Evolutionary conservation across 2,888 invertebrate species (phyloP).

Genomic region (Tyria jacobaeae): DNA sequence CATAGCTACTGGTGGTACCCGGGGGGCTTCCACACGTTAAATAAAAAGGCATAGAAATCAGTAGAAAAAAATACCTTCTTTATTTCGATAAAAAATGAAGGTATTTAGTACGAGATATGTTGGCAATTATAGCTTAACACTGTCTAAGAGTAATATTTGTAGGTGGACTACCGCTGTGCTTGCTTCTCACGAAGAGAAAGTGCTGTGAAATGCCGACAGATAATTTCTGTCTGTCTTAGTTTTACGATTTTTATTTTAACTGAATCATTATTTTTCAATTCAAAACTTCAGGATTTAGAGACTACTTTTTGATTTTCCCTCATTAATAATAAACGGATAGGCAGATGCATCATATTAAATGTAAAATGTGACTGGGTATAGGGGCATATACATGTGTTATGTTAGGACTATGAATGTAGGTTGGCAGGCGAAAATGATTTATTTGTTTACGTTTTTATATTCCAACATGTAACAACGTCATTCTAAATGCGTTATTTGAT

Average conservation of each 20-base stretch:
- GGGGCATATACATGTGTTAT: background rate
- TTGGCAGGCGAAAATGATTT: background rate
- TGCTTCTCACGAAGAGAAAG: slow-evolving; percentile 47
- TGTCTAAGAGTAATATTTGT: background rate
- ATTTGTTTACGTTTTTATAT: background rate
- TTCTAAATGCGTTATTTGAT: background rate
- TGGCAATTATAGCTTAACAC: background rate
- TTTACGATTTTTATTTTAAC: slow-evolving; percentile 24
- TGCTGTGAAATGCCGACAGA: slow-evolving; percentile 50
- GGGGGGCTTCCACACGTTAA: too few species aligned
- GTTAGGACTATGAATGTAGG: too few species aligned
- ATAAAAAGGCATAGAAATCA: background rate
- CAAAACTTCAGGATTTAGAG: too few species aligned
- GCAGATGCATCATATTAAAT: background rate
- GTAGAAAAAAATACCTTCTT: background rate
- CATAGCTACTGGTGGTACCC: too few species aligned
- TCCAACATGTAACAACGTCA: background rate
- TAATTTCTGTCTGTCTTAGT: slow-evolving; percentile 28
- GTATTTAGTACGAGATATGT: background rate
- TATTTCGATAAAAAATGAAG: background rate
- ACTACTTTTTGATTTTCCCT: too few species aligned
- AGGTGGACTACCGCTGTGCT: slow-evolving; percentile 25
- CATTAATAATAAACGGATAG: too few species aligned
- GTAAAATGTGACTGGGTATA: background rate
- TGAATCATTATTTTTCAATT: slow-evolving; percentile 16